Conservation (phyloP, 2,113 vertebrate genomes). For the Datnioides undecimradiatus region DNA sequence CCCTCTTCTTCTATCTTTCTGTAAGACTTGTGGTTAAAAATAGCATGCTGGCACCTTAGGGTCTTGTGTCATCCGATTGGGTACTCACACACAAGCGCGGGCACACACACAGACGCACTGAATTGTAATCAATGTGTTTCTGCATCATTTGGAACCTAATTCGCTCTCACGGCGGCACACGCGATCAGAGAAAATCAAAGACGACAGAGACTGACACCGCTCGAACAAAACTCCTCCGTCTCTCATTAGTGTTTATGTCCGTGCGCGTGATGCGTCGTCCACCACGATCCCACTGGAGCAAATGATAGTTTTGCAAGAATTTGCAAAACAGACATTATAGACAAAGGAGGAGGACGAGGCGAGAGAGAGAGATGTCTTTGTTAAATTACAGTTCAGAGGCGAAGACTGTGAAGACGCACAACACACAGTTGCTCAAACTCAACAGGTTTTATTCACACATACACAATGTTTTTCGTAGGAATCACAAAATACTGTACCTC, state of each 20-base stretch:
- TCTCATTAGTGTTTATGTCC: slow-evolving; percentile 1
- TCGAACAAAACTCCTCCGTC: slow-evolving; percentile 30
- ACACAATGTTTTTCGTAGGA: not conserved
- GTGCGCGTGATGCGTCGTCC: slow-evolving; percentile 13
- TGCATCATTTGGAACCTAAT: slow-evolving; percentile 63
- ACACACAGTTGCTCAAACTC: not conserved
- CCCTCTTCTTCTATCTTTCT: slow-evolving; percentile 33
- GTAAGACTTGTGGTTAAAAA: slow-evolving; percentile 63
- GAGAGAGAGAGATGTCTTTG: not conserved
- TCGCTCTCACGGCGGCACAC: slow-evolving; percentile 36
- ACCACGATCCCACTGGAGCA: slow-evolving; percentile 35
- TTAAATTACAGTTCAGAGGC: not conserved
- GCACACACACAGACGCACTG: not conserved
- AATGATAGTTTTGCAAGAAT: not conserved
- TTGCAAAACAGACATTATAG: not conserved
- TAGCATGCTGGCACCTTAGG: slow-evolving; percentile 61
- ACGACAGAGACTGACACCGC: slow-evolving; percentile 38
- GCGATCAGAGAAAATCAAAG: slow-evolving; percentile 44
- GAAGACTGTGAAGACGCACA: slow-evolving; percentile 8
- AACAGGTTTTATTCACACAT: not conserved
- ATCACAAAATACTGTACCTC: slow-evolving; percentile 7
- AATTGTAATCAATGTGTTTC: slow-evolving; percentile 69
- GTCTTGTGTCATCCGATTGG: slow-evolving; percentile 70
- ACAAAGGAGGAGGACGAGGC: not conserved
- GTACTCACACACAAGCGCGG: slow-evolving; percentile 28